Conservation (phyloP, 2,113 vertebrate species). For the Triplophysa dalaica region DNA sequence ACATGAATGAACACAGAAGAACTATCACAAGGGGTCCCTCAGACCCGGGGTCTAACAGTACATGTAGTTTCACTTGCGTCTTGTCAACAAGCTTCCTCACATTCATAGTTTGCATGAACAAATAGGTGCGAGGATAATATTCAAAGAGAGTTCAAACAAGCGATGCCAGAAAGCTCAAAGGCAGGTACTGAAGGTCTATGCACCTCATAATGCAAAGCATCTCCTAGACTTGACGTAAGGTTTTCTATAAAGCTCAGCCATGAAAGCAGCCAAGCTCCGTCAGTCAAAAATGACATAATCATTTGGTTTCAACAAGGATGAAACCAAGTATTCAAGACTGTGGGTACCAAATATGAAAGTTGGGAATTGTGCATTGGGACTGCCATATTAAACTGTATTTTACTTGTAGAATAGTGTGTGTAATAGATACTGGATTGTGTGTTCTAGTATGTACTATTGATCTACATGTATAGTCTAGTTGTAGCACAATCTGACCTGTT, state of each 20-base stretch:
- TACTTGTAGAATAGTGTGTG: not conserved
- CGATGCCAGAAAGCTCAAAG: constrained; percentile 6
- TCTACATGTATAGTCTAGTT: not conserved
- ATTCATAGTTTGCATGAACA: constrained; percentile 2
- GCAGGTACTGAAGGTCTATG: not conserved
- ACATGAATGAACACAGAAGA: too few relatives aligned
- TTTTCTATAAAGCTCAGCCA: not conserved
- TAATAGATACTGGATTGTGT: not conserved
- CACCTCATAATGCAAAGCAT: not conserved
- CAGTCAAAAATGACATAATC: not conserved
- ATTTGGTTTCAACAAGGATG: too few relatives aligned
- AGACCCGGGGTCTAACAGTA: too few relatives aligned
- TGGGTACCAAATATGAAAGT: too few relatives aligned
- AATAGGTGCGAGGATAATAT: not conserved
- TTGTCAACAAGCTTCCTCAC: too few relatives aligned
- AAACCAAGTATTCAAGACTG: too few relatives aligned
- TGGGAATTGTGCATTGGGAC: too few relatives aligned
- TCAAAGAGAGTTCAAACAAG: constrained; percentile 6
- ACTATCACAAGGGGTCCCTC: too few relatives aligned
- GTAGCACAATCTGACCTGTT: not conserved
- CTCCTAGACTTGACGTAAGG: not conserved
- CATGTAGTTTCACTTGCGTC: too few relatives aligned
- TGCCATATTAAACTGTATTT: too few relatives aligned
- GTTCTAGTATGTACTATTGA: not conserved
- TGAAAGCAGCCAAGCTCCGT: not conserved